Evolutionary conservation across 2,797 vertebrate genomes (phyloP), one percentile per base, ranked within the genome.

Genomic region (Lithobates pipiens): DNA sequence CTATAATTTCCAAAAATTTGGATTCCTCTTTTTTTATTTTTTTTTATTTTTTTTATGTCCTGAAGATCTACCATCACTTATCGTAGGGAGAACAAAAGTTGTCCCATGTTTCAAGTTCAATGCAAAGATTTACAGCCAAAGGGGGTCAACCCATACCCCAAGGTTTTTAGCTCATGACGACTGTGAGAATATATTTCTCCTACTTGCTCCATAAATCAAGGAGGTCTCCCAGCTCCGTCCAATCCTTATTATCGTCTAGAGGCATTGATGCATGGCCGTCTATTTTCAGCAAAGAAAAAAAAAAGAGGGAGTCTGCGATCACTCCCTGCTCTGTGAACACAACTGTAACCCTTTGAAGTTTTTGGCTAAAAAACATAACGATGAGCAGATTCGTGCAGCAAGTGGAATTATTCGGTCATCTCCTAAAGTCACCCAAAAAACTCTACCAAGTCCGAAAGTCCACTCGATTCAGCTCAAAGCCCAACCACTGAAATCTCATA

Each of bases 31-130:
- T 73, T 11, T 29, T 67, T 67, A 29, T 67, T 67, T 34, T 34
- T 34, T 34, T 67, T 67, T 27, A 13, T 34, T 36, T 36, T 36
- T 67, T 67, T 29, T 15, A 67, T 67, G 65, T 74, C n/a, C 46
- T 42, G 82, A n/a, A 46, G 16, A 63, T 54, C 76, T 57, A 74
- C 46, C 82, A 83, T 83, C 82, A 83, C 44, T 83, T 76, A 83
- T 83, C 29, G 65, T 4, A 65, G 7, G 21, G 57, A 69, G 74
- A 83, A 57, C 82, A 83, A 39, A 76, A 72, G 63, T 76, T 69
- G 73, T 83, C 74, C 82, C 67, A 83, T 75, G 82, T 83, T 76
- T 70, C 82, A 83, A 83, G 73, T 76, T 83, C 65, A 77, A 29
- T 65, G 25, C 5, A 25, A 83, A 83, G 73, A 83, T 76, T 83